These are phyloP conservation scores for Stichopus chloronotus DNA, from an alignment of 35 echinoderm and acorn worm species.

Conservation along the genomic window DNA sequence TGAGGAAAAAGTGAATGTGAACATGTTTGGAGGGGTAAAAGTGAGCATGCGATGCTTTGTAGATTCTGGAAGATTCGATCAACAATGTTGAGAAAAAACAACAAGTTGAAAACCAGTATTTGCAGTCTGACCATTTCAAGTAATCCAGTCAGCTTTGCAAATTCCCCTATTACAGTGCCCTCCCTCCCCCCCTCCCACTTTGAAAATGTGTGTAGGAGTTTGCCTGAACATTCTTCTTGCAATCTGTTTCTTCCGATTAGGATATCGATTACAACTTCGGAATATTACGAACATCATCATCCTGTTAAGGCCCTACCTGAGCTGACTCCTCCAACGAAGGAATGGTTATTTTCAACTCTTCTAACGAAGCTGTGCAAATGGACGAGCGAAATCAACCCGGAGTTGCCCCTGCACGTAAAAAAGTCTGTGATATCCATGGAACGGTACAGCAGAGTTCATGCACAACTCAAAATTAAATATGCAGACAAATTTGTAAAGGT, in stretches of 20 bases:
- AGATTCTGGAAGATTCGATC: too few relatives aligned
- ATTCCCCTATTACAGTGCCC: too few relatives aligned
- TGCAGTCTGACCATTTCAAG: too few relatives aligned
- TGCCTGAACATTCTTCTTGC: not conserved
- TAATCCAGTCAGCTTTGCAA: too few relatives aligned
- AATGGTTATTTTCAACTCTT: conserved; percentile 69
- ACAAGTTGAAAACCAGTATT: too few relatives aligned
- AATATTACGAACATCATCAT: conserved; percentile 33
- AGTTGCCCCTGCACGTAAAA: not conserved
- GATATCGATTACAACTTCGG: conserved; percentile 49
- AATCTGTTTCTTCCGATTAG: conserved; percentile 1
- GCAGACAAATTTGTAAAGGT: conserved; percentile 84
- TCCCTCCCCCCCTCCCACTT: not conserved
- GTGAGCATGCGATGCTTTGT: too few relatives aligned
- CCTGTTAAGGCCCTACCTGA: conserved; percentile 24
- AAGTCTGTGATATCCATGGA: conserved; percentile 82
- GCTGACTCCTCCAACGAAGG: conserved; percentile 58
- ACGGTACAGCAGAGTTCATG: conserved; percentile 76
- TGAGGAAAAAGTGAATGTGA: too few relatives aligned
- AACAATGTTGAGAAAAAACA: too few relatives aligned
- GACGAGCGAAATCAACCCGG: conserved; percentile 63
- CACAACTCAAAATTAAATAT: conserved; percentile 87
- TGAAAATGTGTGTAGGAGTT: not conserved
- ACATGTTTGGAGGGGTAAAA: too few relatives aligned
- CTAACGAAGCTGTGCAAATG: conserved; percentile 80